These are phyloP conservation scores for Philopedon plagiatum DNA, from an alignment of 2,888 invertebrate species.

Conservation along the genomic window DNA sequence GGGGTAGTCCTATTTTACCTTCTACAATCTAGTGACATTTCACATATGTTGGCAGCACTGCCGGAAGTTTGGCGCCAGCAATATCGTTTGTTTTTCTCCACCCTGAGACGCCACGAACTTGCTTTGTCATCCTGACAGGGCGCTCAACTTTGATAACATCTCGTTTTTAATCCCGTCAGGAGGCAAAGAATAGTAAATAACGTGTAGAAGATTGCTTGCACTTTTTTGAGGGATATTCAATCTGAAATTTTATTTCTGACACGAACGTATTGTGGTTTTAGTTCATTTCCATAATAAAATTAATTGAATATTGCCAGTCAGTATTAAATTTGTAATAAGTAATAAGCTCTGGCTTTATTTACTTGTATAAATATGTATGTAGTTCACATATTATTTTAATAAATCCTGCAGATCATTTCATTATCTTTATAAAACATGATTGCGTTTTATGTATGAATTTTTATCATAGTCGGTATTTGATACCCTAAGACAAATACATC, in stretches of 20 bases:
- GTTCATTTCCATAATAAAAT: slow-evolving; percentile 40
- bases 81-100: slow-evolving; percentile 36
- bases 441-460: too few relatives aligned
- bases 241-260: slow-evolving; percentile 44
- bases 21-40: slow-evolving; percentile 49
- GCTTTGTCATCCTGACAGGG: slow-evolving; percentile 45
- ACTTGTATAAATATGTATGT: too few relatives aligned
- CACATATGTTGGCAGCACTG: slow-evolving; percentile 59
- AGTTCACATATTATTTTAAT: slow-evolving; percentile 4
- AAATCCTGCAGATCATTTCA: too few relatives aligned
- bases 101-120: slow-evolving; percentile 27
- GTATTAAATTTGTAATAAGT: slow-evolving; percentile 1
- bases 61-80: slow-evolving; percentile 41
- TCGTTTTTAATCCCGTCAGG: slow-evolving; percentile 45
- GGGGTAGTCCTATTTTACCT: slow-evolving; percentile 44
- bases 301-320: slow-evolving; percentile 44
- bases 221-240: slow-evolving; percentile 47
- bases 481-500: too few relatives aligned
- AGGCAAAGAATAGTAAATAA: slow-evolving; percentile 43
- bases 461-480: too few relatives aligned
- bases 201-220: slow-evolving; percentile 47
- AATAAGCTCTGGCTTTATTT: neutral
- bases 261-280: slow-evolving; percentile 42
- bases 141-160: slow-evolving; percentile 45
- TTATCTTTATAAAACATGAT: too few relatives aligned